These are phyloP conservation scores for Abramis brama DNA, from an alignment of 2,113 vertebrate genomes.

Conservation along the genomic window DNA sequence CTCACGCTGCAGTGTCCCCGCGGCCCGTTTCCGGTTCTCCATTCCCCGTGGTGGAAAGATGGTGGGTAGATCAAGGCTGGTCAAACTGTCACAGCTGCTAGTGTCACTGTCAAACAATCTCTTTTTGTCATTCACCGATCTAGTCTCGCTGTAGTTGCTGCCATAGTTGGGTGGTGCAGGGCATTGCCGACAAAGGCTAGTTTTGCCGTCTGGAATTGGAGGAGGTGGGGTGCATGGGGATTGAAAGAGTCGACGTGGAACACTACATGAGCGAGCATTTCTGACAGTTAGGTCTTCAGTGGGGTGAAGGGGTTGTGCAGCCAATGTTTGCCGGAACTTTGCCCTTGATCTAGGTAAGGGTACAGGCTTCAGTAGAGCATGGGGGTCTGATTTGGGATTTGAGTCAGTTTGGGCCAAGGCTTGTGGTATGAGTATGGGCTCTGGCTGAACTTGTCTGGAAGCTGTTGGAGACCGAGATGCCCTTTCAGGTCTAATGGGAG, in stretches of 20 bases:
- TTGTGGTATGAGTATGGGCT: conserved; percentile 45
- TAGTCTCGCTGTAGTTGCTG: conserved; percentile 68
- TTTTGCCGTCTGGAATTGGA: conserved; percentile 68
- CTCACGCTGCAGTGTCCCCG: conserved; percentile 92
- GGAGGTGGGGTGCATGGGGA: conserved; percentile 64
- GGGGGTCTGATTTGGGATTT: conserved; percentile 49
- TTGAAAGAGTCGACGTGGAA: conserved; percentile 66
- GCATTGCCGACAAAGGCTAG: conserved; percentile 73
- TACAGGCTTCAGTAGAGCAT: conserved; percentile 49
- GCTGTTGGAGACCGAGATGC: conserved; percentile 34
- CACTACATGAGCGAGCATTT: conserved; percentile 63
- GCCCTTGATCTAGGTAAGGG: conserved; percentile 58
- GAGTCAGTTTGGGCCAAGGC: conserved; percentile 38
- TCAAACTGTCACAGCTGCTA: conserved; percentile 82
- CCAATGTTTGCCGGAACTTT: conserved; percentile 66
- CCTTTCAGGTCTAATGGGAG: conserved; percentile 37
- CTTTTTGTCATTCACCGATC: conserved; percentile 31
- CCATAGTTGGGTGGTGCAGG: conserved; percentile 74
- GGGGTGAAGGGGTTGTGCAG: conserved; percentile 46
- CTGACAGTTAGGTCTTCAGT: conserved; percentile 22
- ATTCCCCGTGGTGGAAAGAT: conserved; percentile 71
- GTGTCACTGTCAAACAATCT: conserved; percentile 80
- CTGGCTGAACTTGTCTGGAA: conserved; percentile 58
- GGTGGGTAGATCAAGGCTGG: conserved; percentile 77
- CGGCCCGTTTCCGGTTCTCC: conserved; percentile 81